Base-by-base conservation (phyloP, 2,888 invertebrate species). In the Eremobia ochroleuca region DNA sequence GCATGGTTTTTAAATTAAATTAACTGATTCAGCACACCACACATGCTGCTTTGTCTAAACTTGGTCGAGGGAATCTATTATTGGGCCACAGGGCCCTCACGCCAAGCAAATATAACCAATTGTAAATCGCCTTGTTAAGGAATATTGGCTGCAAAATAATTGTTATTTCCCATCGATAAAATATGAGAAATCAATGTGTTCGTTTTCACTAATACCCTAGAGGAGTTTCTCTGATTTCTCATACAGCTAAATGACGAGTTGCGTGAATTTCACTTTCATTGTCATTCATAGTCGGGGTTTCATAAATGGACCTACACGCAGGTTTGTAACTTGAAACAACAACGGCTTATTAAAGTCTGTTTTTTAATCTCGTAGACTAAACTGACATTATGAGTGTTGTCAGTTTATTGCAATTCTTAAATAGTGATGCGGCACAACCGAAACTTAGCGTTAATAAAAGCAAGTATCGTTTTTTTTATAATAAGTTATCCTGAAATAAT, bases 241-340 rank as follows among this genome's bases (percentile, higher is more conserved):
- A 79, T 86, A 73, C 83, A 80, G 62, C 62, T 67, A 77, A 77
- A 77, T 75, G 74, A 82, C 68, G 68, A 79, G 59, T 69, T 65
- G 66, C 73, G 66, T 55, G 66, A 67, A 77, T 89, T 89, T 89
- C 85, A 89, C 89, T 89, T 87, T 87, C 89, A 80, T 83, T 77
- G 77, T 73, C 55, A 76, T 79, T 81, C 74, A 70, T 52, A 76
- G 55, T 59, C 58, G 61, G 37, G 25, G 55, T 70, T 75, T 76
- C 28, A 65, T 66, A 85, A 73, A 75, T 67, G 59, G 9, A 68
- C 52, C 40, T 40, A 55, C 18, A 25, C 13, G 58, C 9, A 79
- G 25, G 0, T 37, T 59, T 59, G 11, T 40, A 5, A 25, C 9
- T 52, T 37, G 13, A 13, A 55, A 28, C 52, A 55, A 28, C 52